phyloP scores from a whole-genome alignment of 2,797 vertebrate genomes.

The Phalanger gymnotis region DNA sequence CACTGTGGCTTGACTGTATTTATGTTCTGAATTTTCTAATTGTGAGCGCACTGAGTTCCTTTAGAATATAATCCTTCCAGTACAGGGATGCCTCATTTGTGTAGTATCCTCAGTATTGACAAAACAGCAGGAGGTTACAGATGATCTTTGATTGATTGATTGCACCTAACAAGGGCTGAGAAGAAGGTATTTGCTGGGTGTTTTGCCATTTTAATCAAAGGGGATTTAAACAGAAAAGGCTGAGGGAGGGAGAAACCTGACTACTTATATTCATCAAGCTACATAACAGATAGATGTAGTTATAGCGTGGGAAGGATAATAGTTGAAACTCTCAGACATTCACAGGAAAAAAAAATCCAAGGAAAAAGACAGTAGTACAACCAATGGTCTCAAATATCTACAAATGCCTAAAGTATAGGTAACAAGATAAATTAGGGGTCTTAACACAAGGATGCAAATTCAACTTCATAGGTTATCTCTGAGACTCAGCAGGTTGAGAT shows the following conservation, averaged over 20 bases:
- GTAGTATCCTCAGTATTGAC: neutral
- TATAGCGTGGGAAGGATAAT: neutral
- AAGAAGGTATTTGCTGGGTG: neutral
- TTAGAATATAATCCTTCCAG: neutral
- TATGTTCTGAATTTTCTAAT: neutral
- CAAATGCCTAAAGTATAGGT: neutral
- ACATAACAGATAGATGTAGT: neutral
- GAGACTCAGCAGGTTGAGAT: neutral
- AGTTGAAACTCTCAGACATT: neutral
- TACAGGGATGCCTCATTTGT: neutral
- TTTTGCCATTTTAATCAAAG: neutral
- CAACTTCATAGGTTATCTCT: neutral
- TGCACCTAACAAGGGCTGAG: neutral
- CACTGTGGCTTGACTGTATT: neutral
- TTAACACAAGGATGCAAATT: neutral
- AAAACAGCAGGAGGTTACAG: neutral
- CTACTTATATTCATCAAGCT: neutral
- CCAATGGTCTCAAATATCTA: neutral
- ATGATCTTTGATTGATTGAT: neutral
- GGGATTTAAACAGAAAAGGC: neutral
- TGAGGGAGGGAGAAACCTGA: neutral
- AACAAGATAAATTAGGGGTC: neutral
- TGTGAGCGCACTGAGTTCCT: neutral
- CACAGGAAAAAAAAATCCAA: neutral
- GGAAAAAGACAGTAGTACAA: neutral